A percentile compares a stretch with the other conserved stretches of the same genome.
Conservation (phyloP, 2,797 vertebrate species). For the Pangasius krempfi region DNA sequence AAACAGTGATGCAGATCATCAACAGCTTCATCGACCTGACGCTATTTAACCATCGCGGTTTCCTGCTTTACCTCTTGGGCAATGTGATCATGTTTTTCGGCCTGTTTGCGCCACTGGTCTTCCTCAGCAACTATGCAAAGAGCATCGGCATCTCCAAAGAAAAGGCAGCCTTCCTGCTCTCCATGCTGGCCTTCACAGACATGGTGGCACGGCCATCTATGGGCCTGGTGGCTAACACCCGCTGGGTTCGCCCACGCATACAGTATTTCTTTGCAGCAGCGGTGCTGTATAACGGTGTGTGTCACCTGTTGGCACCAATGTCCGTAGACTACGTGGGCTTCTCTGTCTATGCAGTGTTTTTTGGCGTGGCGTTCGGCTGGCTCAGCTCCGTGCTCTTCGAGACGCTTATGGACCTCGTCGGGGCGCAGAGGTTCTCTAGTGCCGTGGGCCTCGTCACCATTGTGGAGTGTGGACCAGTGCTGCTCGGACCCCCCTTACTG, state of each 20-base stretch:
- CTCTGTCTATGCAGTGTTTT: slow-evolving; percentile 89
- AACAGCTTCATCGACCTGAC: slow-evolving; percentile 92
- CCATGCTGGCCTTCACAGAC: slow-evolving; percentile 92
- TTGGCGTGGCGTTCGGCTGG: slow-evolving; percentile 96
- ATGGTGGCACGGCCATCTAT: slow-evolving; percentile 97
- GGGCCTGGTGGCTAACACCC: slow-evolving; percentile 93
- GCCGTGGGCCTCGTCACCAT: slow-evolving; percentile 96
- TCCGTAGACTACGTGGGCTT: slow-evolving; percentile 83
- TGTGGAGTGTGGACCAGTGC: slow-evolving; percentile 92
- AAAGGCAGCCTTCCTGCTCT: slow-evolving; percentile 89
- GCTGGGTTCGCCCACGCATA: slow-evolving; percentile 87
- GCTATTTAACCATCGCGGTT: slow-evolving; percentile 92
- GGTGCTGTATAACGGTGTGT: slow-evolving; percentile 88
- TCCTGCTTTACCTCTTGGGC: slow-evolving; percentile 91
- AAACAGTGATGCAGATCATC: slow-evolving; percentile 79
- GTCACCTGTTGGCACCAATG: slow-evolving; percentile 85
- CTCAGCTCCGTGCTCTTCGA: slow-evolving; percentile 93
- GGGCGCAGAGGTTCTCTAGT: slow-evolving; percentile 91
- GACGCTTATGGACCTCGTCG: slow-evolving; percentile 96
- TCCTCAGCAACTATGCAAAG: slow-evolving; percentile 93
- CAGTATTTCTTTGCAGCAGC: slow-evolving; percentile 93
- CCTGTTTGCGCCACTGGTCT: slow-evolving; percentile 92
- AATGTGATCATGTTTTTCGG: slow-evolving; percentile 96
- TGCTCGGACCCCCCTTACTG: slow-evolving; percentile 90
- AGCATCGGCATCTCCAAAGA: slow-evolving; percentile 86